Evolutionary conservation across 2,888 invertebrate genomes (phyloP).

Genomic region (Anorthoa munda): DNA sequence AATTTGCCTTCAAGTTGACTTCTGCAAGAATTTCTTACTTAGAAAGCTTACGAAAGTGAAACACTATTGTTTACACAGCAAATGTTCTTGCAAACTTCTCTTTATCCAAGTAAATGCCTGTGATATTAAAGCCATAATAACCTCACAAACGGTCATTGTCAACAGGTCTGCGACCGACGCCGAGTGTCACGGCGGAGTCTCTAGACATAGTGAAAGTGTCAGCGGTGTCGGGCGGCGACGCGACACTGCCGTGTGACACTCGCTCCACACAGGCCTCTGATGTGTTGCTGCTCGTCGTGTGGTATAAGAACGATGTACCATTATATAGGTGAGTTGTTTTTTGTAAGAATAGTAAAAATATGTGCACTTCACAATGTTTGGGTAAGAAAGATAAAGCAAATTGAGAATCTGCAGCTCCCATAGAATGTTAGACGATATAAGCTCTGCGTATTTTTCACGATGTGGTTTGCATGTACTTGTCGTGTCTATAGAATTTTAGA

Average conservation of each 20-base stretch:
- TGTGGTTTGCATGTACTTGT: too few species aligned
- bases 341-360: not conserved
- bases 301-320: slow-evolving; percentile 97
- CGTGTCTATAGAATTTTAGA: too few species aligned
- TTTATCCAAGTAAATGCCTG: not conserved
- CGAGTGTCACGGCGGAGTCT: slow-evolving; percentile 85
- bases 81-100: too few species aligned
- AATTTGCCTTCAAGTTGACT: too few species aligned
- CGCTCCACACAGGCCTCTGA: slow-evolving; percentile 94
- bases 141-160: slow-evolving; percentile 59
- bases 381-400: not conserved
- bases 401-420: too few species aligned
- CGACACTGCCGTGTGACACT: slow-evolving; percentile 96
- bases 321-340: slow-evolving; percentile 94
- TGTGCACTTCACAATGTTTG: not conserved
- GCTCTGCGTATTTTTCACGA: too few species aligned
- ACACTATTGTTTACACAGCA: too few species aligned
- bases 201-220: slow-evolving; percentile 92
- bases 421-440: too few species aligned
- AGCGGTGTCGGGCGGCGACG: slow-evolving; percentile 95
- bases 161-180: slow-evolving; percentile 82
- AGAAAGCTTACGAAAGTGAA: too few species aligned
- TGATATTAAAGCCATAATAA: slow-evolving; percentile 2
- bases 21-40: too few species aligned
- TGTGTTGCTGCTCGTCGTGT: slow-evolving; percentile 95